Base-by-base conservation (phyloP, 2,113 vertebrate genomes). In the Poeciliopsis occidentalis region DNA sequence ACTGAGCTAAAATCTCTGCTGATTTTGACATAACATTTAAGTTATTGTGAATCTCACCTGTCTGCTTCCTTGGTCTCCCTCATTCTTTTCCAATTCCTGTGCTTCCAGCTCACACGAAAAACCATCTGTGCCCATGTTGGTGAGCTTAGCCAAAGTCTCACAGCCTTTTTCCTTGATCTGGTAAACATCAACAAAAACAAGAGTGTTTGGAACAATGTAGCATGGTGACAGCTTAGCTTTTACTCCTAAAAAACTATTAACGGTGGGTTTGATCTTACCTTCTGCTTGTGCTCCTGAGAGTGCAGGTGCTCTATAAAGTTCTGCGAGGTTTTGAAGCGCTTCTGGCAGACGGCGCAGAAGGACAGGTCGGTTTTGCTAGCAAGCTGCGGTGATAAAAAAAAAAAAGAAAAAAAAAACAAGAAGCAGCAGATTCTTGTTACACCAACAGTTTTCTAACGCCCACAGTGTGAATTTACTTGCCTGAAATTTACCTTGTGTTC, bases 301-400 rank as follows among this genome's bases (percentile, higher is more conserved):
- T 98, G 97, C 92, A 99, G 94, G 39, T 99, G 98, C 81, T 97
- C 96, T 86, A 99, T 94, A 31, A 99, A 99, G 69, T 96, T 95
- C 89, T 95, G 95, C 4, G 97, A 95, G 3, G 95, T 97, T 89
- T 94, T 97, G 94, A 99, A 98, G 84, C 94, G 94, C 75, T 95
- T 95, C 92, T 94, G 96, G 89, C 98, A 99, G 74, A 96, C 80
- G 0, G 95, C 96, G 90, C 98, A 99, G 91, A 96, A 96, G 44
- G 96, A 96, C 71, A 96, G 92, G 62, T 95, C 90, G 0, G 93
- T 95, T 60, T 94, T 95, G 68, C 96, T 96, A 82, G 95, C 95
- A 1, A 96, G 88, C 97, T 99, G 88, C 57, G 37, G 41, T 69
- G 29, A 80, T 13, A 19, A 31, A 13, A 71, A 26, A 80, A 12